Evolutionary conservation across 2,113 vertebrate genomes (phyloP).

Genomic region (rat (Rattus norvegicus)): DNA sequence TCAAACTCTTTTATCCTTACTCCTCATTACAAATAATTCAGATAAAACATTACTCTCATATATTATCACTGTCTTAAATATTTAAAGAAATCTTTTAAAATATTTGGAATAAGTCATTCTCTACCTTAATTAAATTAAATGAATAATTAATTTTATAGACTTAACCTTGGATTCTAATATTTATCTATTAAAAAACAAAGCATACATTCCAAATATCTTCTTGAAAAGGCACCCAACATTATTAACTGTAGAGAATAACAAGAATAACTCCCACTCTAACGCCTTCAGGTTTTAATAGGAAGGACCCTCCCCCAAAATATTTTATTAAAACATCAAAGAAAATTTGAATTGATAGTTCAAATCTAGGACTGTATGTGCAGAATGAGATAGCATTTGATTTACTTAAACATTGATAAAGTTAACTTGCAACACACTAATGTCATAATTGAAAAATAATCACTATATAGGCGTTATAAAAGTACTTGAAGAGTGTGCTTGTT

Average conservation of each 20-base stretch:
- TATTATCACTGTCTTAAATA: constrained; percentile 7
- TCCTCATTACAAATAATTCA: constrained; percentile 35
- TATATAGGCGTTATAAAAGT: background rate
- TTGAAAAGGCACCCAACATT: background rate
- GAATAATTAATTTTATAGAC: constrained; percentile 40
- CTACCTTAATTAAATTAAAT: constrained; percentile 8
- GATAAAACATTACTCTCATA: background rate
- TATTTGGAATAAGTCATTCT: background rate
- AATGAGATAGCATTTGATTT: background rate
- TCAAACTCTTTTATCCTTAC: background rate
- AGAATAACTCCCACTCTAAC: background rate
- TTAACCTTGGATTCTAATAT: background rate
- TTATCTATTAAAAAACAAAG: background rate
- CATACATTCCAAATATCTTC: background rate
- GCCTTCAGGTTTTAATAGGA: background rate
- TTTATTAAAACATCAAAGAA: background rate
- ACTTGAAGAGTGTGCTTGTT: background rate
- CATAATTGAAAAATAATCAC: background rate
- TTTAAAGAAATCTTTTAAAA: constrained; percentile 13
- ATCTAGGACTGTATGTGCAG: background rate
- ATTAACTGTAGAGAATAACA: background rate
- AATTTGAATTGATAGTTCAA: background rate
- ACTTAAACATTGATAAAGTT: background rate
- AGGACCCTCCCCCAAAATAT: background rate
- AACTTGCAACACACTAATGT: background rate